phyloP scores from a whole-genome alignment of 2,797 vertebrate species.

The Serranus cabrilla region DNA sequence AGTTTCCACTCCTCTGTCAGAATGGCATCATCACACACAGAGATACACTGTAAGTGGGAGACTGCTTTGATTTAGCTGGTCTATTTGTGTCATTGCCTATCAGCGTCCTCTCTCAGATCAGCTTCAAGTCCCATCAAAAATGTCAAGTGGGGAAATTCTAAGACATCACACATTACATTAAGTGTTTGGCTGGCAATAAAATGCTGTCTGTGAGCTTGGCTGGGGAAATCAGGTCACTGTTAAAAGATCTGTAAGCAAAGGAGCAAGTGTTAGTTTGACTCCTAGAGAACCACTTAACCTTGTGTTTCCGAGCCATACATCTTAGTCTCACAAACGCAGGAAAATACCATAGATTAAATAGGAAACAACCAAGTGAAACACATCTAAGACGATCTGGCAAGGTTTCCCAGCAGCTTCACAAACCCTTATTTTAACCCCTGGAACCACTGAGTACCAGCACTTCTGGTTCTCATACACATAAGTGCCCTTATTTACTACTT shows the following conservation, averaged over 20 bases:
- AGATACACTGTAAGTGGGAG: conserved; percentile 16
- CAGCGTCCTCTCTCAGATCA: not conserved
- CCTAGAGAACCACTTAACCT: conserved; percentile 10
- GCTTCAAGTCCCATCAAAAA: conserved; percentile 15
- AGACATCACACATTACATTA: conserved; percentile 21
- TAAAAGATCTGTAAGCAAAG: conserved; percentile 5
- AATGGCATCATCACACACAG: conserved; percentile 49
- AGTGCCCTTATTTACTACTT: no score
- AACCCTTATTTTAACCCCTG: no score
- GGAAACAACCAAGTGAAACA: not conserved
- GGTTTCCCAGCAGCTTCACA: not conserved
- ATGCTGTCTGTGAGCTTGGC: conserved; percentile 3
- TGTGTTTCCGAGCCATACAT: not conserved
- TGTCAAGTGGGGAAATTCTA: conserved; percentile 26
- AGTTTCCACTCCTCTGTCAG: conserved; percentile 70
- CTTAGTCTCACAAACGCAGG: not conserved
- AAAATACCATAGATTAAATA: not conserved
- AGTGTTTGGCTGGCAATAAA: conserved; percentile 27
- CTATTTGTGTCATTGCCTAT: conserved; percentile 32
- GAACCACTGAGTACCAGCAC: no score
- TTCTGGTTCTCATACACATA: no score
- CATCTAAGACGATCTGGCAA: not conserved
- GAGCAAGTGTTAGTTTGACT: conserved; percentile 12
- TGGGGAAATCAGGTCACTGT: conserved; percentile 22
- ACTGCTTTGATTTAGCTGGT: conserved; percentile 47